Base-by-base conservation (phyloP, 2,888 invertebrate genomes). In the Tupiocoris notatus region DNA sequence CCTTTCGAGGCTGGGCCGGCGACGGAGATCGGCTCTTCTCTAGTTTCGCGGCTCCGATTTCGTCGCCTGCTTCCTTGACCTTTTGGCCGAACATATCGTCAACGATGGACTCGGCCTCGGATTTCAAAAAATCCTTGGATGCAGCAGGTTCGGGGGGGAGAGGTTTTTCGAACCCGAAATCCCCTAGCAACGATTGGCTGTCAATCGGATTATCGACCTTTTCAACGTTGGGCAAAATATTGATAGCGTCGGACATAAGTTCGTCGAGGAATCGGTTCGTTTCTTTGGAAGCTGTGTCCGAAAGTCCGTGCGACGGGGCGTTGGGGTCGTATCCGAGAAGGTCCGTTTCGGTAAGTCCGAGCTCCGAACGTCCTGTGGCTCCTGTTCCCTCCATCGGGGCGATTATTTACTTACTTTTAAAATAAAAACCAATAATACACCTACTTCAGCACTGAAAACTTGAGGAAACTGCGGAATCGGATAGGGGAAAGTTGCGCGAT, bases 91-190 rank as follows among this genome's bases (percentile, higher is more conserved):
- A 22, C 21, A 67, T 9, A 18, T 54, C 73, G 24, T 75, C 76
- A 9, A 24, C 64, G 21, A 76, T 61, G 18, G 75, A 65, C 17
- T 68, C 65, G 18, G 56, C 24, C 23, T 78, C 78, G n/a, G 75
- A 63, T 59, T 78, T 77, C 12, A 78, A 39, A 23, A 78, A 78
- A 61, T 79, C 78, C 21, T 39, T 62, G 9, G 58, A 58, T 1
- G 79, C 81, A 12, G 81, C 82, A 0, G 83, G 83, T 68, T 83
- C 76, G 12, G 83, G 83, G 1, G 84, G 83, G 59, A 84, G 77
- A 0, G 84, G 83, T 74, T 83, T 84, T 57, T 79, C 75, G 25
- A 77, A 78, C 39, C 75, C 79, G 59, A 79, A 79, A 18, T 57
- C 65, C 61, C 54, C 73, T n/a, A 39, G 62, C 7, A 22, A 12